Evolutionary conservation across 2,888 invertebrate genomes (phyloP), one percentile per base, ranked within the genome.

Genomic region (Ephialtes manifestator): DNA sequence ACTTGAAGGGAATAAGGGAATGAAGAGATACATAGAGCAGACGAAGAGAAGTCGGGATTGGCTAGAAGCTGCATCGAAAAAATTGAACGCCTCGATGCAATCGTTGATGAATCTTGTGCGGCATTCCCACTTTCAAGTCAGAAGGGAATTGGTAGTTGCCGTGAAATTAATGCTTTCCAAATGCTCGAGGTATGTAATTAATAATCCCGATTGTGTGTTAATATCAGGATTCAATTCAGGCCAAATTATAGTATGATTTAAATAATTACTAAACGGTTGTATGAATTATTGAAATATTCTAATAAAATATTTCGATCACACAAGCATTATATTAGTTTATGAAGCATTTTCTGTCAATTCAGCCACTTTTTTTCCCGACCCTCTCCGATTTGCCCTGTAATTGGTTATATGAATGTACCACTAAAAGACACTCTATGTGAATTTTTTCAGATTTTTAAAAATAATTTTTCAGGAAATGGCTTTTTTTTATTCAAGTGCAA

Each of bases 111-210:
- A 94, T 48, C 91, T 97, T 39, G 94, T 95, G 0, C 94, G 95
- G 1, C 96, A 97, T 92, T 94, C 95, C 1, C 96, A 97, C 87
- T 93, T 93, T 70, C 95, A 93, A 92, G 96, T 97, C 81, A 94
- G 97, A 70, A 93, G 93, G 72, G 96, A 96, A 92, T 94, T 97
- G 68, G 95, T 95, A 0, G 92, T 95, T n/a, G 95, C 95, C 89
- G 96, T 96, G 88, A 93, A 94, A 55, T 92, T 95, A 71, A 90
- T 97, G 51, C 92, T 97, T 0, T 93, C 94, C 13, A 95, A 95
- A 86, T 97, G 97, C 89, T 94, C 94, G 67, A 93, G 92, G 96
- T 96, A 92, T 94, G 43, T 4, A 94, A 28, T 10, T 55, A 13
- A 68, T 68, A 48, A 74, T 48, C 35, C 24, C 20, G 53, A 2